Evolutionary conservation across 1,140 invertebrate species (phyloP), one percentile per base, ranked within the genome.

Genomic region (Melanaphis sacchari): DNA sequence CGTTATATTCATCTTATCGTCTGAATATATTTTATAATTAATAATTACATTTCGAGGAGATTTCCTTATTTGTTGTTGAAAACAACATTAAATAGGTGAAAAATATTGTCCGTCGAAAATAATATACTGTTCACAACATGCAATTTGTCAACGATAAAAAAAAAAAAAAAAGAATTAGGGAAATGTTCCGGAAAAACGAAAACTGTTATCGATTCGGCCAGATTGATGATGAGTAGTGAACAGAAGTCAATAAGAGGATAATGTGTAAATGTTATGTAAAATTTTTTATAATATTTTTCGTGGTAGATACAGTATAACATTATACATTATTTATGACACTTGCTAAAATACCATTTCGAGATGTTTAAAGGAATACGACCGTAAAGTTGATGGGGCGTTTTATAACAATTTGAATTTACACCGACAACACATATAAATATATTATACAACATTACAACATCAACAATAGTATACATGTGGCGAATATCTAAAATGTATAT

Each of bases 111-210:
- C 11, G 11, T n/a, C 8, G 31, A 66, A 31, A 66, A 66, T 31
- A 66, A 76, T 76, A 76, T 66, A n/a, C 59, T 21, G n/a, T 76
- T 76, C 59, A n/a, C 59, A n/a, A 2, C 31, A n/a, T n/a, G 15
- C 31, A 18, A 76, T 76, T 76, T 76, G 59, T 76, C 59, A 76
- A 76, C 15, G 59, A 4, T n/a, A 66, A 76, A 76, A 59, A 31
- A 76, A 76, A 66, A 76, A 76, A 59, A 31, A 76, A 76, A n/a
- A 76, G 46, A 76, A 76, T 36, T n/a, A 76, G 31, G n/a, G 15
- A 76, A 76, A 76, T 76, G 59, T 76, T 76, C 59, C 59, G 59
- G 59, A 76, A 76, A 76, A 76, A 76, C 59, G 59, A 76, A 76
- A 76, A 76, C n/a, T n/a, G 31, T 76, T n/a, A 76, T 76, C 59